Percentiles rank a stretch among this genome's conserved stretches.
These are phyloP conservation scores for Stenodema calcarata DNA, from an alignment of 2,888 invertebrate genomes.

Conservation along the genomic window DNA sequence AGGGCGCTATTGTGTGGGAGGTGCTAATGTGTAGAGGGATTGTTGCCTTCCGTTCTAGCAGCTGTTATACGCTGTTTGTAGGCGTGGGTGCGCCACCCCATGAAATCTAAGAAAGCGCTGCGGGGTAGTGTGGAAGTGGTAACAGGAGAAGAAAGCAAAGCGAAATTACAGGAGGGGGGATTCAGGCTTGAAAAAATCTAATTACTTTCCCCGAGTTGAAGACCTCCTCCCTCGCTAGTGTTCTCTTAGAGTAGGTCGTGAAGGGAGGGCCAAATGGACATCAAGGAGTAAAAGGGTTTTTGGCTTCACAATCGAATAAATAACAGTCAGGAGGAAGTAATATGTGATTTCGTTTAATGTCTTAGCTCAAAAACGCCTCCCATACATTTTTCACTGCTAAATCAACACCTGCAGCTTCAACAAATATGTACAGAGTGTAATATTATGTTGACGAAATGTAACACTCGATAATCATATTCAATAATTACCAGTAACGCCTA, in stretches of 20 bases:
- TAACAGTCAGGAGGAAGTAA: neutral
- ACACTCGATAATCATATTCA: no score
- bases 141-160: slow-evolving; percentile 40
- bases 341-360: neutral
- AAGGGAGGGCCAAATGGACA: neutral
- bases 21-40: slow-evolving; percentile 30
- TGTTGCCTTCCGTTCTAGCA: slow-evolving; percentile 36
- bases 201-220: slow-evolving; percentile 15
- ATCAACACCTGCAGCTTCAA: no score
- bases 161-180: slow-evolving; percentile 37
- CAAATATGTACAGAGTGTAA: no score
- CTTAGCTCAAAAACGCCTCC: neutral
- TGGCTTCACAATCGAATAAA: neutral
- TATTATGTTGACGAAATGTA: no score
- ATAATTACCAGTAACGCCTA: no score
- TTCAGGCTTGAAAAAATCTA: slow-evolving; percentile 25
- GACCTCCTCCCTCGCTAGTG: neutral
- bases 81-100: slow-evolving; percentile 7
- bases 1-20: slow-evolving; percentile 28
- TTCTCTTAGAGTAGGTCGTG: neutral
- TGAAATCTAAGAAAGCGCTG: neutral
- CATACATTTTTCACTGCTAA: no score
- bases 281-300: neutral
- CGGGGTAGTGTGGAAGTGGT: neutral
- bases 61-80: slow-evolving; percentile 40